phyloP scores from a whole-genome alignment of 1,140 invertebrate species.

The Lordiphosa collinella region DNA sequence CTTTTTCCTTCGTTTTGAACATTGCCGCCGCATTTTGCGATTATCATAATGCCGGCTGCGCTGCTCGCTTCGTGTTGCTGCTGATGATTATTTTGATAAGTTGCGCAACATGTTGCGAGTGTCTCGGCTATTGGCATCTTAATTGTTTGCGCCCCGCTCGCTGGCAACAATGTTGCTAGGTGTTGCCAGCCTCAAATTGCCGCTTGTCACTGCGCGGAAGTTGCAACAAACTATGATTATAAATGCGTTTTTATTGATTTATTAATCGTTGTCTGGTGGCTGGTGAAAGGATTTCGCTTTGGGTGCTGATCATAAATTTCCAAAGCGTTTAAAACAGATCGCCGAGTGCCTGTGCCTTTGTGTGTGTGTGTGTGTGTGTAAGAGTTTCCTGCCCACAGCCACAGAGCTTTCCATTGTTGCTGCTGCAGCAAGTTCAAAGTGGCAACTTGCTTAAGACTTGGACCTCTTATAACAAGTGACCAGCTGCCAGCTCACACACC shows the following conservation, averaged over 20 bases:
- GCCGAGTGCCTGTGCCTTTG: background rate
- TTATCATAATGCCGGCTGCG: slow-evolving; percentile 74
- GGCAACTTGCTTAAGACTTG: slow-evolving; percentile 16
- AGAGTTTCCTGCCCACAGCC: slow-evolving; percentile 20
- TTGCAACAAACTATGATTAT: slow-evolving; percentile 49
- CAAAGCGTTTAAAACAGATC: slow-evolving; percentile 53
- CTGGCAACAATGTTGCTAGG: slow-evolving; percentile 60
- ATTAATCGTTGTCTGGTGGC: slow-evolving; percentile 60
- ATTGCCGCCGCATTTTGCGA: slow-evolving; percentile 65
- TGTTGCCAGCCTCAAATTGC: slow-evolving; percentile 62
- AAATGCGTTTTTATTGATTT: slow-evolving; percentile 69
- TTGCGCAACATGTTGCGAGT: slow-evolving; percentile 68
- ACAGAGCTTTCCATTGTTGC: slow-evolving; percentile 16
- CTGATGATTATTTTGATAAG: slow-evolving; percentile 76
- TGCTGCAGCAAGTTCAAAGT: slow-evolving; percentile 48
- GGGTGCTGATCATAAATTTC: slow-evolving; percentile 61
- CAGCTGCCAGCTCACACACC: slow-evolving; percentile 39
- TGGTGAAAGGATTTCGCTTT: slow-evolving; percentile 74
- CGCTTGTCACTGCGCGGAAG: slow-evolving; percentile 67
- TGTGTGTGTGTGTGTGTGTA: background rate
- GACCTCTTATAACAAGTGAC: background rate
- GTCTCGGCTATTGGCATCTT: slow-evolving; percentile 44
- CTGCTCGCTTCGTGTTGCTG: slow-evolving; percentile 30
- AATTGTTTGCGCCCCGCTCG: slow-evolving; percentile 38
- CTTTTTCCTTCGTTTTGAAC: slow-evolving; percentile 50